Evolutionary conservation across 2,888 invertebrate genomes (phyloP), one percentile per base, ranked within the genome.

Genomic region (Hirtodrosophila duncani): DNA sequence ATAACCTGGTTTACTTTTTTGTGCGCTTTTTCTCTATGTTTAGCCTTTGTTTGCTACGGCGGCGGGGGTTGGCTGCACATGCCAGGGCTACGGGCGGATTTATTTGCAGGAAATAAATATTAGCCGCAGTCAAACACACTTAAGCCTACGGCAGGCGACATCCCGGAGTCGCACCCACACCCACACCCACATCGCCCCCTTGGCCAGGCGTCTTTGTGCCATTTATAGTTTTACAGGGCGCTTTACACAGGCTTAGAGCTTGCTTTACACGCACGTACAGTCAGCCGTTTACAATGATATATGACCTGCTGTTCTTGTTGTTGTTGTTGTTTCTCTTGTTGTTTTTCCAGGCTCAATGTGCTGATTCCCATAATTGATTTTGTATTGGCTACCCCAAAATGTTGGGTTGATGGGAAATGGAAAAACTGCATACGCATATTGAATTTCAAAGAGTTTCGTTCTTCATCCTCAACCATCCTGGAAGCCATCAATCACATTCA

Each of bases 311-410:
- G 14, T 24, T 10, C 30, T 26, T 41, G 2, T 29, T n/a, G n/a
- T n/a, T n/a, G n/a, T n/a, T n/a, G n/a, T n/a, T n/a, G n/a, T n/a
- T n/a, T n/a, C n/a, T n/a, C 10, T 30, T 44, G 44, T 31, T 57
- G 51, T 26, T 45, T 60, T 63, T 53, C 78, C 50, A 70, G 65
- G 57, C 69, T n/a, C n/a, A n/a, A n/a, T n/a, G 67, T 63, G 58
- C 62, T 70, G 67, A 68, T 81, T 81, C 78, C 78, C 82, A 81
- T 83, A 78, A 71, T 81, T 78, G 80, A 77, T 80, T 77, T 74
- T 64, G 68, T 74, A 80, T 77, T 67, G 68, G 74, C 57, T 57
- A 49, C 44, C 57, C 61, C 10, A 29, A 33, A 17, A 29, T 3
- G 13, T 30, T 29, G 53, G 67, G 70, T 49, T 50, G 63, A 38